Conservation (phyloP, 2,113 vertebrate genomes). For the Eptesicus fuscus region DNA sequence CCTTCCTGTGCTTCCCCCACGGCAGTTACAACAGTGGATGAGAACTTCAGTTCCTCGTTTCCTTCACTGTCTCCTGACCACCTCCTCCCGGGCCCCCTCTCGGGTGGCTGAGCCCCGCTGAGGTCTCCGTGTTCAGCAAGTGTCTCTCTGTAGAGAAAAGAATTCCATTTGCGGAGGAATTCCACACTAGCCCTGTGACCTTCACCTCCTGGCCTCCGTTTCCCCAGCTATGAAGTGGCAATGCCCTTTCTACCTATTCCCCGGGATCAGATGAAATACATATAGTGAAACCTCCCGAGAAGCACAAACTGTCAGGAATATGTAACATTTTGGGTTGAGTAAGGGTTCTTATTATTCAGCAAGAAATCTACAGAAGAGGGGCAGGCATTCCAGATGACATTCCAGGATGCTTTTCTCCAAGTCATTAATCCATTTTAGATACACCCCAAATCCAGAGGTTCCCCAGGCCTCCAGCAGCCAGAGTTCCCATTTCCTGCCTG, state of each 20-base stretch:
- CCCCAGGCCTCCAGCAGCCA: background rate
- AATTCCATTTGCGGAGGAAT: background rate
- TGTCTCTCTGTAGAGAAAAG: background rate
- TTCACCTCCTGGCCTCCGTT: background rate
- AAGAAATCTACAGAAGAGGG: background rate
- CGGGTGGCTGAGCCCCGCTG: background rate
- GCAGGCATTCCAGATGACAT: background rate
- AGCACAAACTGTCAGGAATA: background rate
- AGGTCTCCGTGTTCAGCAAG: background rate
- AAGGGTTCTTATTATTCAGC: background rate
- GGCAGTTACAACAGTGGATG: fast-evolving
- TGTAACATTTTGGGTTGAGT: background rate
- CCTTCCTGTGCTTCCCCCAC: background rate
- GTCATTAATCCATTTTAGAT: background rate
- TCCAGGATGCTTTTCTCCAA: background rate
- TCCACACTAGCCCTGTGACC: background rate
- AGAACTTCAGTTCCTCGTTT: background rate
- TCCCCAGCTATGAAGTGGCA: background rate
- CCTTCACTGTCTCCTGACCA: fast-evolving
- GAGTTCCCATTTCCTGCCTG: background rate
- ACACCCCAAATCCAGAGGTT: background rate
- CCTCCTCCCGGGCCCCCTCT: background rate
- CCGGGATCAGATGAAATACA: background rate
- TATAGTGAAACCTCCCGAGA: background rate
- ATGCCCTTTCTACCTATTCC: background rate